Evolutionary conservation across 1,140 invertebrate species (phyloP).

Genomic region (Colletes latitarsis): DNA sequence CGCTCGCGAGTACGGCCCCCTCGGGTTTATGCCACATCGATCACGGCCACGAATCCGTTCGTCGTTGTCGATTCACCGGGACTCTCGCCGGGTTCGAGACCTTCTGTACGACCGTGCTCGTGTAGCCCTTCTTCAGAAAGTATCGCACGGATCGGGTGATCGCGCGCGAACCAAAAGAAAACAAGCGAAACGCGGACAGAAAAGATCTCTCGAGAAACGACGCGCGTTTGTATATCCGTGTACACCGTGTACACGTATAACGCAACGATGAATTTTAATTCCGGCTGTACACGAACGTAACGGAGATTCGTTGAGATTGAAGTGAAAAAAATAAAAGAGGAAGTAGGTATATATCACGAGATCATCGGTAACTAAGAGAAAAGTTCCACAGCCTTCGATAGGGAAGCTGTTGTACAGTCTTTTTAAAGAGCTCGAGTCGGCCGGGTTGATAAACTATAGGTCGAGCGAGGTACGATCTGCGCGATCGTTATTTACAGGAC

Average conservation of each 20-base stretch:
- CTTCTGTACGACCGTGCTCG: background rate
- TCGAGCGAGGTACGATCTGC: background rate
- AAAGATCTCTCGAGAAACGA: background rate
- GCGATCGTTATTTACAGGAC: conserved; percentile 38
- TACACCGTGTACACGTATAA: background rate
- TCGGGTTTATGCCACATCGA: conserved; percentile 75
- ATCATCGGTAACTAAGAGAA: conserved; percentile 23
- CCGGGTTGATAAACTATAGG: background rate
- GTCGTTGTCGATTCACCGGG: conserved; percentile 38
- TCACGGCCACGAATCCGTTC: conserved; percentile 46
- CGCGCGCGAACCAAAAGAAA: conserved; percentile 5
- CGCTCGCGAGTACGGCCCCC: conserved; percentile 79
- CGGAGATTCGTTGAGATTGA: conserved; percentile 12
- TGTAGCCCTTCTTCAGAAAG: background rate
- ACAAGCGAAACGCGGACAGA: background rate
- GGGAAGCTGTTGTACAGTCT: conserved; percentile 12
- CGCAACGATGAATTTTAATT: conserved; percentile 4
- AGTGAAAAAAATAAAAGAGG: background rate
- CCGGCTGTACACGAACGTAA: background rate
- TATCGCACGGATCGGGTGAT: conserved; percentile 6
- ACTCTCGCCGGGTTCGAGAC: background rate
- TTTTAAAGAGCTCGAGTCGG: background rate
- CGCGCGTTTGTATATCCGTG: background rate
- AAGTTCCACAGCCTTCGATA: conserved; percentile 4
- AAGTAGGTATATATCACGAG: conserved; percentile 28